Evolutionary conservation across 2,888 invertebrate genomes (phyloP), one percentile per base, ranked within the genome.

Genomic region (Xestoiulus laeticollis): DNA sequence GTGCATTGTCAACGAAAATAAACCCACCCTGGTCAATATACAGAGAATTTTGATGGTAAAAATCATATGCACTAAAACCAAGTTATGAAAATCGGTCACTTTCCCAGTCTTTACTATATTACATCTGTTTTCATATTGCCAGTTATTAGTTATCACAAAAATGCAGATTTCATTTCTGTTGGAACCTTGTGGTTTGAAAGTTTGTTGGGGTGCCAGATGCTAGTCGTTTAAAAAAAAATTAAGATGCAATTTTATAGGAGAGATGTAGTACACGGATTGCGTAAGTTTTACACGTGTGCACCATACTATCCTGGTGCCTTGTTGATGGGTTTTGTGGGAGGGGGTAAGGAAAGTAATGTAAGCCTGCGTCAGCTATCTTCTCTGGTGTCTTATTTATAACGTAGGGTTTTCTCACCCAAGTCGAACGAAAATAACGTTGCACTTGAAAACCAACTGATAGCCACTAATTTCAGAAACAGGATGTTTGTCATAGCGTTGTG

Each of bases 391-490:
- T 68, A 68, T 68, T 68, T 68, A 68, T 68, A 22, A 26, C 68
- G 12, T 26, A 68, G 68, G n/a, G 10, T 68, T 26, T 68, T 68
- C 68, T 22, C 68, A 26, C 26, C n/a, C n/a, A 68, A 26, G 68
- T 68, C 68, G 68, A 68, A 68, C 68, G 10, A 68, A 68, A 68
- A 68, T 68, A 68, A 26, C 26, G 68, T 26, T 68, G 68, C 68
- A 68, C 68, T 68, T 68, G 14, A 68, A 26, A 26, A 26, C 68
- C 68, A 68, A 68, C 68, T 12, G 68, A 68, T 68, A 68, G 68
- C 26, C 68, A 68, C 68, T 68, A 68, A 68, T 68, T 68, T 68
- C 68, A 68, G 68, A 68, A 68, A 12, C 68, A 68, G 68, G 68
- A 68, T 68, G 68, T 26, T 26, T 26, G 68, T 68, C 68, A 68